A percentile compares a stretch with the other conserved stretches of the same genome.
These are phyloP conservation scores for Prionace glauca DNA, from an alignment of 2,797 vertebrate genomes.

Conservation along the genomic window DNA sequence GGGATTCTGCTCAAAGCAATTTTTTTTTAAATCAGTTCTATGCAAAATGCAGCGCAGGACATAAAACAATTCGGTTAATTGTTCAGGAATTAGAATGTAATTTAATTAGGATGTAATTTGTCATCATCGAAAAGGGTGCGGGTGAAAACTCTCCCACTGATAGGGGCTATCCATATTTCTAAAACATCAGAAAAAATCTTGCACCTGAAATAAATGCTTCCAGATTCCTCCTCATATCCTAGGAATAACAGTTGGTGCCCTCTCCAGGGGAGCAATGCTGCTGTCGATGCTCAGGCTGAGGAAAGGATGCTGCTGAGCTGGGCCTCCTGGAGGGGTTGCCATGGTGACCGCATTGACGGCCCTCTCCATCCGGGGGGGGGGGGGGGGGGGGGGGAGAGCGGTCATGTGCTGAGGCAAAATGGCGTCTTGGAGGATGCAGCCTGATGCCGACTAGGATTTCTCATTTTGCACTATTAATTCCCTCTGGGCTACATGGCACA, in stretches of 20 bases:
- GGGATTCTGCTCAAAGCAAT: background rate
- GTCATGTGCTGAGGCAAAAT: constrained; percentile 53
- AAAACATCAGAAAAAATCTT: background rate
- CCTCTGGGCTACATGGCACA: background rate
- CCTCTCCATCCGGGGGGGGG: too few species aligned
- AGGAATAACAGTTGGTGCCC: background rate
- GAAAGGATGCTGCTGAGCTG: background rate
- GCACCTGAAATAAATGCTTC: background rate
- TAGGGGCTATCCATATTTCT: background rate
- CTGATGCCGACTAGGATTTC: constrained; percentile 2
- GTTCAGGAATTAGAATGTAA: background rate
- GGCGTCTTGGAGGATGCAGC: constrained; percentile 47
- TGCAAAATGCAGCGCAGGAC: background rate
- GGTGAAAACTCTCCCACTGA: background rate
- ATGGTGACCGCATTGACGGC: constrained; percentile 49
- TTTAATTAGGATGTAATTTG: background rate
- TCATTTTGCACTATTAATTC: background rate
- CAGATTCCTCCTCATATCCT: background rate
- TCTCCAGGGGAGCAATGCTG: background rate
- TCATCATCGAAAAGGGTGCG: background rate
- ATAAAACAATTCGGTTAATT: background rate
- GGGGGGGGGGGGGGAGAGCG: constrained; percentile 42
- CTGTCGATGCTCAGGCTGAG: background rate
- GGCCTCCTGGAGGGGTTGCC: constrained; percentile 42
- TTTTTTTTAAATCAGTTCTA: background rate